Base-by-base conservation (phyloP, 2,113 vertebrate genomes). In the Tricholaema leucomelas region DNA sequence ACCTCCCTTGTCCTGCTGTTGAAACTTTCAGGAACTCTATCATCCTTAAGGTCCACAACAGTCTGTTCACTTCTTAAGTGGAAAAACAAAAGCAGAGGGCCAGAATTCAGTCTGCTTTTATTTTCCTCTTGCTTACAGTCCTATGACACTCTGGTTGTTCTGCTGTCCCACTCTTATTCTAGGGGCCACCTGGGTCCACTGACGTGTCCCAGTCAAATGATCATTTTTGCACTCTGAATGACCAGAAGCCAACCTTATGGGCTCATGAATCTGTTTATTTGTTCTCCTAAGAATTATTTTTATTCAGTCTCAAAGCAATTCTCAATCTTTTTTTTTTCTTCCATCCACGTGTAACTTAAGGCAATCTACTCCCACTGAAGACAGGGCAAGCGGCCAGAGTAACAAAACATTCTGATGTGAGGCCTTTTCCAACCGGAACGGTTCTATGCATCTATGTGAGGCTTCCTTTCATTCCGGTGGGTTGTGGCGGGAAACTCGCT, bases 311-410 rank as follows among this genome's bases (percentile, higher is more conserved):
- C 14, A 17, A 36, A 4, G 36, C 12, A 24, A 38, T 10, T 78
- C 23, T 42, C 2, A n/a, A n/a, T 15, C 8, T 6, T 19, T 27
- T 33, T 12, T 12, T 55, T 15, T 6, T 20, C 24, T 36, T 9
- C 16, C 16, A 2, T 9, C 27, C 61, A 25, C 7, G 6, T 30
- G 10, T 11, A 44, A 42, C 12, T 50, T 10, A 7, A 0, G 31
- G 12, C 17, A 2, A 19, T 35, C 60, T 33, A 25, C 3, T 55
- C 10, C 13, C 40, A 7, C 4, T 6, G 10, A 12, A 28, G 30
- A 5, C 5, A 6, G 0, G 23, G n/a, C 21, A 35, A 65, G 59
- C 2, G 27, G 23, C 23, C 5, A 24, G n/a, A 1, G 15, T n/a
- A 31, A 19, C 7, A 11, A 36, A 25, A 17, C 28, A 4, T 6